A percentile compares a stretch with the other conserved stretches of the same genome.
phyloP scores from a whole-genome alignment of 1,140 invertebrate genomes.

The Ceratoteleas bidentatus region DNA sequence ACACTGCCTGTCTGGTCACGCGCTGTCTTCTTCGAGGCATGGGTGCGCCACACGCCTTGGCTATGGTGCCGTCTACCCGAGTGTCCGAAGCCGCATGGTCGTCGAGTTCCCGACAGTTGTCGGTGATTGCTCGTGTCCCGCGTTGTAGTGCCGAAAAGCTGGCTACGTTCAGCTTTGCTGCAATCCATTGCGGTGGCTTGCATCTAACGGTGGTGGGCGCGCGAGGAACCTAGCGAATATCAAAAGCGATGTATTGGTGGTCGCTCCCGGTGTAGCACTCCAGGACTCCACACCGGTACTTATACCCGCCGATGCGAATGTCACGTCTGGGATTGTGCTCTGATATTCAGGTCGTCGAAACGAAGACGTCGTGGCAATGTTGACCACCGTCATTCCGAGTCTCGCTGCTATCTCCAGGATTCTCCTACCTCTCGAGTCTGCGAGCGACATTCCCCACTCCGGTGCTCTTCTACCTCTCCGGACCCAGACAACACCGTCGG shows the following conservation, averaged over 20 bases:
- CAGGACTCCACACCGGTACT: not conserved
- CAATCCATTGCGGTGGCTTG: conserved; percentile 3
- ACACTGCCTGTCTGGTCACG: not conserved
- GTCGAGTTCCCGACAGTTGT: not conserved
- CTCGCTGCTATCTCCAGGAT: no score
- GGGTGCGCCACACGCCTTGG: not conserved
- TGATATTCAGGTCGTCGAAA: conserved; percentile 14
- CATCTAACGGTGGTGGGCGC: not conserved
- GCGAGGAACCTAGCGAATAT: not conserved
- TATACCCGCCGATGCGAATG: conserved; percentile 1
- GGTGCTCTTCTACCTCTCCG: not conserved
- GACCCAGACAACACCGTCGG: no score
- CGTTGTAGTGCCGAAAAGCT: not conserved
- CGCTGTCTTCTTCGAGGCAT: not conserved
- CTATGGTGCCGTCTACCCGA: not conserved
- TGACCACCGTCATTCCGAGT: not conserved
- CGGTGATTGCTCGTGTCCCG: not conserved
- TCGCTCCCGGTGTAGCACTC: no score
- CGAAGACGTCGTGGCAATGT: not conserved
- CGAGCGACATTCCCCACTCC: no score
- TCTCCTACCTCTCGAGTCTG: no score
- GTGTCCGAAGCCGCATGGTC: no score
- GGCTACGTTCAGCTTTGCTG: not conserved
- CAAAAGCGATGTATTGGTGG: no score
- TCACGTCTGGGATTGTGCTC: conserved; percentile 16